Evolutionary conservation across 2,888 invertebrate genomes (phyloP).

Genomic region (Phengaris arion): DNA sequence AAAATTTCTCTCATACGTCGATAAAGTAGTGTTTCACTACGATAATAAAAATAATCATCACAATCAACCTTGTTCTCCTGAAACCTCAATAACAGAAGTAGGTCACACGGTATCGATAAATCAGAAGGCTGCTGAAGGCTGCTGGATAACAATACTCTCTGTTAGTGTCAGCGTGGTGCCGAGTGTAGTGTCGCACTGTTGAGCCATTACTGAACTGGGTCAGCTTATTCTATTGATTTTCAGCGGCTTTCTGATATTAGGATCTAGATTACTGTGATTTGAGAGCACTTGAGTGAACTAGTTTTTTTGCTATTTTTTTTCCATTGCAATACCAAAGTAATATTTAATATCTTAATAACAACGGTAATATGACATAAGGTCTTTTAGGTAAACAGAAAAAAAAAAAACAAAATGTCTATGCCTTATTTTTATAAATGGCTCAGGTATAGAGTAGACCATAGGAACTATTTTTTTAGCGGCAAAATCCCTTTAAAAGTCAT

Average conservation of each 20-base stretch:
- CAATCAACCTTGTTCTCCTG: neutral
- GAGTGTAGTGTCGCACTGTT: constrained; percentile 3
- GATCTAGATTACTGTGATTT: constrained; percentile 6
- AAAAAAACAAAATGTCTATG: too few relatives aligned
- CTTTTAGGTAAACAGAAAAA: too few relatives aligned
- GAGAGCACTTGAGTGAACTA: neutral
- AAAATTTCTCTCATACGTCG: too few relatives aligned
- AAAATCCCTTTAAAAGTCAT: neutral
- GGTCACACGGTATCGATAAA: neutral
- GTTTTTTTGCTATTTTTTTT: neutral
- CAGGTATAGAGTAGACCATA: too few relatives aligned
- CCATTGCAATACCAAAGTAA: neutral
- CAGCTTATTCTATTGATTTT: constrained; percentile 3
- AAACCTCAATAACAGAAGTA: neutral
- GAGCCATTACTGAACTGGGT: constrained; percentile 21
- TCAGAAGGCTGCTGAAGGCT: constrained; percentile 6
- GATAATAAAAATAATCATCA: too few relatives aligned
- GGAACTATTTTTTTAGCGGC: too few relatives aligned
- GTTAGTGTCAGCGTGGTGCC: constrained; percentile 17
- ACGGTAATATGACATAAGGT: too few relatives aligned
- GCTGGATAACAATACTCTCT: constrained; percentile 15
- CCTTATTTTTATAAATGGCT: too few relatives aligned
- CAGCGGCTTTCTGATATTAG: neutral
- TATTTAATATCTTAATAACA: too few relatives aligned
- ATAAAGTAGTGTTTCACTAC: too few relatives aligned